Percentiles rank a stretch among this genome's conserved stretches.
phyloP scores from a whole-genome alignment of 2,888 invertebrate genomes.

The Incurvaria masculella region DNA sequence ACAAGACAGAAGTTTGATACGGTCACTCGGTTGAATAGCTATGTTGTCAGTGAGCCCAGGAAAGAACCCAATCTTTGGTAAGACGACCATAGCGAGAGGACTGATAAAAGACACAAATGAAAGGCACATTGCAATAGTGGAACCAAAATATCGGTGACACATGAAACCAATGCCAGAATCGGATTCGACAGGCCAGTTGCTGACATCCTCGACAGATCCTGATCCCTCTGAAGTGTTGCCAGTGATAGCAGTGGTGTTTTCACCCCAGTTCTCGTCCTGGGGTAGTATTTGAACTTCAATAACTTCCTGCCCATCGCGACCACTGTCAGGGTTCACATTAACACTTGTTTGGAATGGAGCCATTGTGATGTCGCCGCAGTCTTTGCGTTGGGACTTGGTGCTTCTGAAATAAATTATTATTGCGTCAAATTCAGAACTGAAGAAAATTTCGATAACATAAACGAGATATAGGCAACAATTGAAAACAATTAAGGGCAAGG shows the following conservation, averaged over 20 bases:
- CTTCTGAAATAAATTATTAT: slow-evolving; percentile 55
- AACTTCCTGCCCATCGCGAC: slow-evolving; percentile 80
- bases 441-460: too few species aligned
- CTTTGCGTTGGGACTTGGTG: slow-evolving; percentile 63
- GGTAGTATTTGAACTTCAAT: slow-evolving; percentile 96
- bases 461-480: too few species aligned
- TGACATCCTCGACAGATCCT: slow-evolving; percentile 88
- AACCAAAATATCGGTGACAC: slow-evolving; percentile 82
- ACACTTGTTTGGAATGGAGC: slow-evolving; percentile 86
- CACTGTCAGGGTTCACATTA: slow-evolving; percentile 73
- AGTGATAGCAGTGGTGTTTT: slow-evolving; percentile 95
- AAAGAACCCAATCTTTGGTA: slow-evolving; percentile 87
- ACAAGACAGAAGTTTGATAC: slow-evolving; percentile 72
- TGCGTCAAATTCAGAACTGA: too few species aligned
- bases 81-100: slow-evolving; percentile 91
- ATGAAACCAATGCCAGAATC: slow-evolving; percentile 67
- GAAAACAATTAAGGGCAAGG: too few species aligned
- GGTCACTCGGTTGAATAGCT: slow-evolving; percentile 65
- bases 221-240: slow-evolving; percentile 96
- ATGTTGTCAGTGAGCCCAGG: slow-evolving; percentile 69
- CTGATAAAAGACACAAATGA: slow-evolving; percentile 85
- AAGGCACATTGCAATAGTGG: slow-evolving; percentile 73
- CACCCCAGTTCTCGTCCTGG: slow-evolving; percentile 99
- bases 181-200: slow-evolving; percentile 77
- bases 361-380: slow-evolving; percentile 63